Base-by-base conservation (phyloP, 2,113 vertebrate species). In the Alces alces region DNA sequence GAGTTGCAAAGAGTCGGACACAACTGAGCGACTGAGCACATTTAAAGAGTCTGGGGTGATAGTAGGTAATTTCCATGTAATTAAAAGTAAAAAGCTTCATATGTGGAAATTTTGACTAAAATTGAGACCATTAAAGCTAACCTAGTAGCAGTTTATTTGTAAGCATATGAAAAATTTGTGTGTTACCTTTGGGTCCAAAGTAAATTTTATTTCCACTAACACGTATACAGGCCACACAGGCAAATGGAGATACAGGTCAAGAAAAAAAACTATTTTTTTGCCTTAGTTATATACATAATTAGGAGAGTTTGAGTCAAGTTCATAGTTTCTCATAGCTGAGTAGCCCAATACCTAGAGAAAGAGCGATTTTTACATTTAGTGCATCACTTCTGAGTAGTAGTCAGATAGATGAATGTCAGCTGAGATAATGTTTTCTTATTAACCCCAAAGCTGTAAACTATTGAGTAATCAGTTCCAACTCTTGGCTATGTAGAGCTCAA, bases 41-140 rank as follows among this genome's bases (percentile, higher is more conserved):
- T 80, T 90, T 54, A n/a, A 76, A 86, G 9, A 58, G 17, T 54
- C 58, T 73, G 64, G 13, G 28, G 33, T 90, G 82, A 66, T 54
- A 76, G 7, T 7, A 86, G 50, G 33, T 86, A 76, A 83, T 86
- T 91, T 96, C 28, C 39, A 52, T 90, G 87, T 86, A 93, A 87
- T 93, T 97, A 93, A 93, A 95, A 90, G 60, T 86, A 79, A 86
- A 96, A 94, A 86, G 43, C 16, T 25, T 64, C 55, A 25, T 83
- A 12, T 78, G 39, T 90, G 54, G 61, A 82, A 91, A 61, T 33
- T 52, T 27, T 60, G 91, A 47, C 87, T 93, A 90, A 61, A 86
- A 83, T 61, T 54, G 64, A 95, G 57, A 70, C 79, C n/a, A 58
- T 8, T 23, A 19, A 52, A 58, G n/a, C 36, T 91, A 96, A 84